These are phyloP conservation scores for Carcina quercana DNA, from an alignment of 2,888 invertebrate species.

Conservation along the genomic window DNA sequence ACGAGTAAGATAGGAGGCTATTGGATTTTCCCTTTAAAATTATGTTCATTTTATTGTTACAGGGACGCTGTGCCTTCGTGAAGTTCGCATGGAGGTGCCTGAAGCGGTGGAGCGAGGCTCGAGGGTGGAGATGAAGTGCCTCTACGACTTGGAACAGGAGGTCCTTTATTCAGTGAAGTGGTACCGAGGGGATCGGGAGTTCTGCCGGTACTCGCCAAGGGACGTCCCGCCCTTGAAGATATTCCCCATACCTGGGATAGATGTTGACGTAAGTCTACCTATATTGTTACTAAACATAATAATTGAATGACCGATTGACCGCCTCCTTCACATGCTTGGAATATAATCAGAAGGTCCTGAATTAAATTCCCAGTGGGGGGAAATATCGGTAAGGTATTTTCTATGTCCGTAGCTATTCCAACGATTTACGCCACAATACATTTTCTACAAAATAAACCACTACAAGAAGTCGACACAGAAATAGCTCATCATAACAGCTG, in stretches of 20 bases:
- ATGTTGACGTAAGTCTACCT: constrained; percentile 70
- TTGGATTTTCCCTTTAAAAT: background rate
- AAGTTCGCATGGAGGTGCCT: constrained; percentile 79
- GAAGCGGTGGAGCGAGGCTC: constrained; percentile 78
- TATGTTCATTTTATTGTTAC: constrained; percentile 16
- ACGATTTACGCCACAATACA: no score
- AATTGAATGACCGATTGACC: no score
- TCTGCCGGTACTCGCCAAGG: constrained; percentile 77
- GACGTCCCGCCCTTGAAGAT: constrained; percentile 78
- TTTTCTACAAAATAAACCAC: no score
- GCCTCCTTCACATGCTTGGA: no score
- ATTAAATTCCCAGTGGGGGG: no score
- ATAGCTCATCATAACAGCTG: no score
- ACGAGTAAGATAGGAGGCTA: background rate
- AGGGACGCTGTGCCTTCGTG: constrained; percentile 67
- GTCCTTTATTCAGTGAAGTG: constrained; percentile 80
- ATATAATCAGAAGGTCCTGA: no score
- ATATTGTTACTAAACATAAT: no score
- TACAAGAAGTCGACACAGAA: no score
- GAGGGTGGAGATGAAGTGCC: constrained; percentile 76
- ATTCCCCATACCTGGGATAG: constrained; percentile 76
- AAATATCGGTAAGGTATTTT: no score
- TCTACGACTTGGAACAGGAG: constrained; percentile 79
- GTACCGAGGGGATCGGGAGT: constrained; percentile 78
- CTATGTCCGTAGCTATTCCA: no score